Evolutionary conservation across 2,113 vertebrate species (phyloP).

Genomic region (Brienomyrus longianalis): DNA sequence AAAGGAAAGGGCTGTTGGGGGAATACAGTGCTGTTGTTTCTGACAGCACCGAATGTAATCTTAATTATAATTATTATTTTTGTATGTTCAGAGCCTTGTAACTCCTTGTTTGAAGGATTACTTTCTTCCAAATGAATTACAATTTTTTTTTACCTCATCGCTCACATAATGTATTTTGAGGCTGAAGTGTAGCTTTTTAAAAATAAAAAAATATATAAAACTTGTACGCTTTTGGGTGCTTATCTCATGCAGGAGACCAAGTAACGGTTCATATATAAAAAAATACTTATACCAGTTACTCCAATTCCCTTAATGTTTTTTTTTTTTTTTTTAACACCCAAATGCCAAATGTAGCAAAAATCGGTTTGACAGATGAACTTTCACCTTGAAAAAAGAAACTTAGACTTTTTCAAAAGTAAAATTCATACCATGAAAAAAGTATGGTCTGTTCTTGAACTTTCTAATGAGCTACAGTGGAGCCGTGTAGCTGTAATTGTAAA

Average conservation of each 20-base stretch:
- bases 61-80: neutral
- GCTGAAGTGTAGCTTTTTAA: neutral
- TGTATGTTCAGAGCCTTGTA: neutral
- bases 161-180: neutral
- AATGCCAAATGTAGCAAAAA: neutral
- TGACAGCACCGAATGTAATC: neutral
- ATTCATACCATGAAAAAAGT: too few relatives aligned
- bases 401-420: too few relatives aligned
- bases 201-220: neutral
- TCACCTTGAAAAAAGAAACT: neutral
- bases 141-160: neutral
- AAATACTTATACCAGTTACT: neutral
- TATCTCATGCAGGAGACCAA: neutral
- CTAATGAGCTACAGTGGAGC: too few relatives aligned
- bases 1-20: neutral
- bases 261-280: neutral
- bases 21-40: neutral
- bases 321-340: neutral
- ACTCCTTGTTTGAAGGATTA: neutral
- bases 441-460: too few relatives aligned
- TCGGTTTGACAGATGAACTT: neutral
- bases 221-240: neutral
- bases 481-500: neutral
- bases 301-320: neutral
- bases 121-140: neutral